Percentiles rank a stretch among this genome's conserved stretches.
These are phyloP conservation scores for Crocidura indochinensis DNA, from an alignment of 2,797 vertebrate species.

Conservation along the genomic window DNA sequence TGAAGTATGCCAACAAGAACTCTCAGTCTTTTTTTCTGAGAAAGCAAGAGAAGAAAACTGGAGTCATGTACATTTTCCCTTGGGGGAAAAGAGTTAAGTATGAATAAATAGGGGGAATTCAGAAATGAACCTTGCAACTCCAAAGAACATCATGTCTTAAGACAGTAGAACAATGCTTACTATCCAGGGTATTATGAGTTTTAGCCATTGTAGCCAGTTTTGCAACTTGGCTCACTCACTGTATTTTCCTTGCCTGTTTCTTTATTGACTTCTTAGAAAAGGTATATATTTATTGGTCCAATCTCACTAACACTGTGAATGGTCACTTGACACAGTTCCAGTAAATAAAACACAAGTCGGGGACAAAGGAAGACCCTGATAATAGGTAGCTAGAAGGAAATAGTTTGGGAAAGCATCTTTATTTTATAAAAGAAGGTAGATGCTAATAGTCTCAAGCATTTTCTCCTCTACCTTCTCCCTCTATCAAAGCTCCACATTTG, in stretches of 20 bases:
- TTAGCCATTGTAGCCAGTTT: background rate
- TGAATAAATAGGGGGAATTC: background rate
- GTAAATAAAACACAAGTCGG: constrained; percentile 4
- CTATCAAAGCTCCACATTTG: background rate
- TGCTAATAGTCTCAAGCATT: background rate
- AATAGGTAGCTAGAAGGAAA: background rate
- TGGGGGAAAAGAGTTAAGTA: background rate
- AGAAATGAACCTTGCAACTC: background rate
- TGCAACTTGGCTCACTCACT: background rate
- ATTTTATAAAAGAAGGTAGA: constrained; percentile 11
- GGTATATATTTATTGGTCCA: background rate
- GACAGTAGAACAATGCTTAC: background rate
- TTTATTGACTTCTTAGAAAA: background rate
- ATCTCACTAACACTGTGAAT: background rate
- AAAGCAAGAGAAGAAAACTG: background rate
- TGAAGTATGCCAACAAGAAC: background rate
- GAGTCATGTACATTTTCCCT: background rate
- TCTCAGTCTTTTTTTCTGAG: background rate
- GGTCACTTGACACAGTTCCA: background rate
- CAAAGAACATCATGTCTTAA: background rate
- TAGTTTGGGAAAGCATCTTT: background rate
- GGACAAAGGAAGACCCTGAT: background rate
- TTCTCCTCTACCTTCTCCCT: background rate
- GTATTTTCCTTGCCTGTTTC: background rate
- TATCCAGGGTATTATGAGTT: background rate